Percentiles rank a stretch among this genome's conserved stretches.
Evolutionary conservation across 2,113 vertebrate genomes (phyloP).

Genomic region (Gadus chalcogrammus): DNA sequence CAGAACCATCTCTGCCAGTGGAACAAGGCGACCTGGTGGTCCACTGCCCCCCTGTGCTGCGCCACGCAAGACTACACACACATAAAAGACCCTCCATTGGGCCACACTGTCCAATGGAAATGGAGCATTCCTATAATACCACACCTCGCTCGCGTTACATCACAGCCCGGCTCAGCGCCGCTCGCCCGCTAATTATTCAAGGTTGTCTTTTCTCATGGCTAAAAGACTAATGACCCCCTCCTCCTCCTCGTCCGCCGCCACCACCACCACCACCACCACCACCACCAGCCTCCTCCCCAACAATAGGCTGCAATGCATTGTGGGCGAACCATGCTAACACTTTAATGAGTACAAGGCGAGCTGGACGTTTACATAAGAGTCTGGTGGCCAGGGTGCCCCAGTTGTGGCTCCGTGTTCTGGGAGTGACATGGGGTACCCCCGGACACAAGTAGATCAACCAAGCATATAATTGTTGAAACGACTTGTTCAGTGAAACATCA

Average conservation of each 20-base stretch:
- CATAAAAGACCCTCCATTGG: slow-evolving; percentile 70
- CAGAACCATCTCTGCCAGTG: slow-evolving; percentile 43
- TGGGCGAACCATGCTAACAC: slow-evolving; percentile 37
- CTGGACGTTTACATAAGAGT: slow-evolving; percentile 60
- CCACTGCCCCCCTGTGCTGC: slow-evolving; percentile 33
- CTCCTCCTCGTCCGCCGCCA: no score
- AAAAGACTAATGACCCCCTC: slow-evolving; percentile 54
- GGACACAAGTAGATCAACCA: slow-evolving; percentile 47
- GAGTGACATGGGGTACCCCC: slow-evolving; percentile 35
- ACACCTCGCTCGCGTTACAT: slow-evolving; percentile 74
- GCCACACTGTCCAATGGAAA: slow-evolving; percentile 65
- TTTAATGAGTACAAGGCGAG: slow-evolving; percentile 61
- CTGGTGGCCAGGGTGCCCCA: slow-evolving; percentile 10
- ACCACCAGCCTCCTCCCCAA: slow-evolving; percentile 28
- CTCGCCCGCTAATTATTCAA: slow-evolving; percentile 70
- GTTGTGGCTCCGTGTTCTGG: slow-evolving; percentile 40
- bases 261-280: slow-evolving; percentile 33
- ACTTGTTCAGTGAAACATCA: slow-evolving; percentile 57
- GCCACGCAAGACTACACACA: slow-evolving; percentile 70
- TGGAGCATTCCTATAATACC: slow-evolving; percentile 76
- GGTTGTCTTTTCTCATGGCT: slow-evolving; percentile 69
- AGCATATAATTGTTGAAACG: slow-evolving; percentile 50
- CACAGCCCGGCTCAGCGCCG: slow-evolving; percentile 52
- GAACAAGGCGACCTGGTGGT: slow-evolving; percentile 40
- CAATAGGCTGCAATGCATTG: no score